These are phyloP conservation scores for Stenopsyche tienmushanensis DNA, from an alignment of 1,140 invertebrate species.

Conservation along the genomic window DNA sequence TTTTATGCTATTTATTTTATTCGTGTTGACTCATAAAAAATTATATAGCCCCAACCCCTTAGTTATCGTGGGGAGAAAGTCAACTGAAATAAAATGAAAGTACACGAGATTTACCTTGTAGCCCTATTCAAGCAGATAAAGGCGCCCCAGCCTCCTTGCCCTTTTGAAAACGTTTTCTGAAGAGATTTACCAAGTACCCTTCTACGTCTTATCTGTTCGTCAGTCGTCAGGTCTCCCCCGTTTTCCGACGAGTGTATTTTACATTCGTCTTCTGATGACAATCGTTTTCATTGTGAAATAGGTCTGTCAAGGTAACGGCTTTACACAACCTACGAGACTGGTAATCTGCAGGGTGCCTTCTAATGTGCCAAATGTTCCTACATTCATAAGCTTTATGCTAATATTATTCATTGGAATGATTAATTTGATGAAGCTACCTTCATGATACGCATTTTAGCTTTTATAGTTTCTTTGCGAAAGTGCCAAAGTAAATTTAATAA, in stretches of 20 bases:
- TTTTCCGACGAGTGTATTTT: slow-evolving; percentile 8
- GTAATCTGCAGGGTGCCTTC: too few relatives aligned
- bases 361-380: too few relatives aligned
- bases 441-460: too few relatives aligned
- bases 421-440: too few relatives aligned
- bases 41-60: not conserved
- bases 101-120: slow-evolving; percentile 8
- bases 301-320: not conserved
- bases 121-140: slow-evolving; percentile 10
- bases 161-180: slow-evolving; percentile 12
- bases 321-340: too few relatives aligned
- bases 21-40: not conserved
- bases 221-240: not conserved
- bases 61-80: not conserved
- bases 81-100: slow-evolving; percentile 6
- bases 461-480: too few relatives aligned
- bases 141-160: not conserved
- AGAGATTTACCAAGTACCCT: slow-evolving; percentile 13
- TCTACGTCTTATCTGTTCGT: slow-evolving; percentile 6
- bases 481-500: too few relatives aligned
- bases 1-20: slow-evolving; percentile 5
- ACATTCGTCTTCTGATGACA: slow-evolving; percentile 15
- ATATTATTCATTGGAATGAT: too few relatives aligned
- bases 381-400: too few relatives aligned
- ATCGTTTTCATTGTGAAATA: not conserved